These are phyloP conservation scores for Toxotes jaculatrix DNA, from an alignment of 2,113 vertebrate species.

Conservation along the genomic window DNA sequence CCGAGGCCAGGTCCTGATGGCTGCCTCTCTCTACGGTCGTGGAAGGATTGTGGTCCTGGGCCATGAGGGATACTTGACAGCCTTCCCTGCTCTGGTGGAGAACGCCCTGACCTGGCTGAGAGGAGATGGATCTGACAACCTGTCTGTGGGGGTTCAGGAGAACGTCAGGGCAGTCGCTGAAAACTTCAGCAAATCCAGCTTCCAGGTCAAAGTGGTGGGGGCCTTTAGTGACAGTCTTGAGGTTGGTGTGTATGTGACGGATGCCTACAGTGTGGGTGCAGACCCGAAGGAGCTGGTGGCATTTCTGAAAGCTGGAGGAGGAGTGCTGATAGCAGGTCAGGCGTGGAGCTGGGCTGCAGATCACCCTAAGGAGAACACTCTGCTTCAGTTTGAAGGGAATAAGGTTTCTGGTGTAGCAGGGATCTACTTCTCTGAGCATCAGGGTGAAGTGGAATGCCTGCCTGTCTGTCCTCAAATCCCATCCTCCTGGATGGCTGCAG, in stretches of 20 bases:
- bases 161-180: constrained; percentile 75
- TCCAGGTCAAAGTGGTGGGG: constrained; percentile 63
- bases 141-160: constrained; percentile 82
- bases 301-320: constrained; percentile 88
- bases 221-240: constrained; percentile 60
- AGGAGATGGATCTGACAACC: constrained; percentile 68
- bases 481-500: constrained; percentile 65
- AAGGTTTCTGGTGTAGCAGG: constrained; percentile 89
- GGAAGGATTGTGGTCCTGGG: constrained; percentile 89
- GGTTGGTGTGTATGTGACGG: constrained; percentile 86
- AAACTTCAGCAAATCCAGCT: constrained; percentile 74
- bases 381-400: constrained; percentile 89
- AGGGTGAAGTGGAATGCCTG: constrained; percentile 77
- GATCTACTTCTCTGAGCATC: constrained; percentile 87
- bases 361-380: constrained; percentile 81
- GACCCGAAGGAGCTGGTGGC: constrained; percentile 77
- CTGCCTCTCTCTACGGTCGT: constrained; percentile 83
- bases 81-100: constrained; percentile 83
- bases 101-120: constrained; percentile 89
- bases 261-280: constrained; percentile 81
- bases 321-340: constrained; percentile 90
- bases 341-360: constrained; percentile 87
- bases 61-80: constrained; percentile 86
- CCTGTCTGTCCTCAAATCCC: constrained; percentile 66
- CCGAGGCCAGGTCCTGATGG: constrained; percentile 81